Evolutionary conservation across 2,888 invertebrate genomes (phyloP), one percentile per base, ranked within the genome.

Genomic region (Tineola bisselliella): DNA sequence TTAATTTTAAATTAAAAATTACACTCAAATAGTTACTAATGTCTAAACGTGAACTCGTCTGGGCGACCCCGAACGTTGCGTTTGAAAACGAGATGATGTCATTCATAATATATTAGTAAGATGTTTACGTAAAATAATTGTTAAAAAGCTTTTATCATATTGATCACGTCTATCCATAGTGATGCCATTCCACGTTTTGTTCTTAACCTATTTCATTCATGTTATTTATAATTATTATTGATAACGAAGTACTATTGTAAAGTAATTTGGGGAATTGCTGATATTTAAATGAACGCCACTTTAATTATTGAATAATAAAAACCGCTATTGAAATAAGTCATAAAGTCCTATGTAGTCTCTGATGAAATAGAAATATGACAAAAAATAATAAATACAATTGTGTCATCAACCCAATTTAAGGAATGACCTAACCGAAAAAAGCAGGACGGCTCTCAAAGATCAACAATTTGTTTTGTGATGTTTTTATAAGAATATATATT

Each of bases 381-480:
- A n/a, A n/a, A n/a, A n/a, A n/a, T n/a, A n/a, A n/a, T n/a, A n/a
- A n/a, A n/a, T n/a, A n/a, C n/a, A n/a, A n/a, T n/a, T 25, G 76
- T 75, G 76, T 76, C 76, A 76, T 67, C 64, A 56, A 18, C 8
- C 11, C 11, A 17, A 52, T 15, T 52, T 13, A 52, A 52, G 13
- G 11, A 17, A 52, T 52, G 52, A 52, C 52, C 25, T 25, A 25
- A 25, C 4, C 25, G 6, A 25, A 25, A 25, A 25, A 25, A 44
- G 6, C 25, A 6, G 2, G 25, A 25, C 25, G 25, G 25, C 6
- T 25, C 25, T 25, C 25, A 25, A 25, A 25, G 25, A 25, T 25
- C 25, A 4, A 25, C n/a, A n/a, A n/a, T n/a, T n/a, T n/a, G n/a
- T n/a, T n/a, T n/a, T n/a, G n/a, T n/a, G n/a, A n/a, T n/a, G n/a